Evolutionary conservation across 1,140 invertebrate genomes (phyloP), one percentile per base, ranked within the genome.

Genomic region (Colletes gigas): DNA sequence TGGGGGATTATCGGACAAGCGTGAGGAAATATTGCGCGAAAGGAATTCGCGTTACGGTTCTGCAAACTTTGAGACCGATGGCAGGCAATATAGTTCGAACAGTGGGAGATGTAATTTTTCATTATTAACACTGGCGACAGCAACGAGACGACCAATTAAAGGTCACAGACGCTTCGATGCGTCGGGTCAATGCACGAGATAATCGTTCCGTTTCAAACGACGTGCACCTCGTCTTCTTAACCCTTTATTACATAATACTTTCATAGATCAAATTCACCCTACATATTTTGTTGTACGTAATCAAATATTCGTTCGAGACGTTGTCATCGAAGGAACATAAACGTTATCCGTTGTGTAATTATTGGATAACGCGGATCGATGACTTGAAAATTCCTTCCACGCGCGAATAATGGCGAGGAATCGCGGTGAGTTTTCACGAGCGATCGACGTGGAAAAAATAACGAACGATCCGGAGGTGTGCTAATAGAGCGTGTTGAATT

Each of bases 401-500:
- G 74, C 54, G 14, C 19, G 50, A 68, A 21, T 39, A 39, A 47
- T 17, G 19, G 21, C 39, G 44, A 19, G n/a, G 72, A 54, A n/a
- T 17, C 30, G 41, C 39, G 69, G n/a, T 15, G 14, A 59, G 66
- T 62, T 72, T 71, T 62, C 60, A 50, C 69, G 76, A 78, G 15
- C 57, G 59, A 72, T 55, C 66, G 69, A 77, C 74, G 74, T 67
- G 74, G 47, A 54, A 59, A 68, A 77, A 77, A 59, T 76, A 76
- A 68, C 15, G 41, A 77, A 59, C 41, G 12, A 39, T 1, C 15
- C 15, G 5, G 5, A 3, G 47, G 55, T 65, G 19, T 55, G 69
- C 60, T 73, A 79, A 79, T 79, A 79, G 77, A 79, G 41, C 77
- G 70, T 73, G 69, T 30, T 65, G 60, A 79, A 73, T 79, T 84